Percentiles rank a stretch among this genome's conserved stretches.
phyloP scores from a whole-genome alignment of 2,888 invertebrate genomes.

The Drosophila helvetica region DNA sequence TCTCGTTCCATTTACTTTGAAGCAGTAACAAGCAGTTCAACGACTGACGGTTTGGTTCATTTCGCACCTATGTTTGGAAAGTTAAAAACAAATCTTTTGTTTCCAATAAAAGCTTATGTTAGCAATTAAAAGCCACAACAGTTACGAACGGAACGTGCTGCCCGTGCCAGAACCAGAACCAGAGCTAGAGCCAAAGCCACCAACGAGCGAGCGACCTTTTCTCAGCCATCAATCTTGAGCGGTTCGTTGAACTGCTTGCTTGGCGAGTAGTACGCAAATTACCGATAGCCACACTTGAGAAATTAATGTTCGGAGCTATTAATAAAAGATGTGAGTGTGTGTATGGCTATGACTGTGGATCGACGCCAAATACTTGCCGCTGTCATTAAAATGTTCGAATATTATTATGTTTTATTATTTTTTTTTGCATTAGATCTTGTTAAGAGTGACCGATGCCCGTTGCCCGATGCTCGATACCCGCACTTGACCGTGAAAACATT shows the following conservation, averaged over 20 bases:
- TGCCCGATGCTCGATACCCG: constrained; percentile 39
- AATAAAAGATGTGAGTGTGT: constrained; percentile 35
- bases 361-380: constrained; percentile 9
- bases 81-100: constrained; percentile 3
- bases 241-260: constrained; percentile 67
- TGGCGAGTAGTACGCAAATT: constrained; percentile 69
- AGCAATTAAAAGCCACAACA: constrained; percentile 22
- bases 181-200: constrained; percentile 9
- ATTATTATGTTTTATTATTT: constrained; percentile 39
- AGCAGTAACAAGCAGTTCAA: no score
- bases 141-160: constrained; percentile 36
- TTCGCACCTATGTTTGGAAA: no score
- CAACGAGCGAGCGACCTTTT: constrained; percentile 63
- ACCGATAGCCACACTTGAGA: constrained; percentile 67
- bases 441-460: constrained; percentile 51
- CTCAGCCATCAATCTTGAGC: constrained; percentile 32
- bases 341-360: constrained; percentile 7
- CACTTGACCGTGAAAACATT: constrained; percentile 75
- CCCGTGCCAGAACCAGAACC: constrained; percentile 28
- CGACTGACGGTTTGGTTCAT: no score
- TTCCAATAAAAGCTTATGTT: constrained; percentile 7
- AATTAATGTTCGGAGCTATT: constrained; percentile 50
- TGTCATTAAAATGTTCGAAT: constrained; percentile 54
- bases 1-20: no score
- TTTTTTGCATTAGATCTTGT: constrained; percentile 69